Evolutionary conservation across 2,888 invertebrate genomes (phyloP).

Genomic region (Sussaba pulchella): DNA sequence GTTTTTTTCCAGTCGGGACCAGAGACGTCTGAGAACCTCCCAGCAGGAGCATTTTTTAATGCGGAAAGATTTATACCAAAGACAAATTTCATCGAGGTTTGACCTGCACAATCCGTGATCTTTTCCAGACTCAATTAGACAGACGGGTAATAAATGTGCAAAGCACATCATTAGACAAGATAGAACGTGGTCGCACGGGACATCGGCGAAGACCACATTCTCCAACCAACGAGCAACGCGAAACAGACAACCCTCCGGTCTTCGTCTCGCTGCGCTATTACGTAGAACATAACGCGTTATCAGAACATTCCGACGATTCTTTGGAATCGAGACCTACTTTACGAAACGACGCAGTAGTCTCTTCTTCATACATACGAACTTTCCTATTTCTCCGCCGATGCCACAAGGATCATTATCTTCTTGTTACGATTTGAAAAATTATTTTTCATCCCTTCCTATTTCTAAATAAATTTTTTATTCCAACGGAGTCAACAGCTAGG

Average conservation of each 20-base stretch:
- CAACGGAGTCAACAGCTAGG: too few relatives aligned
- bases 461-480: too few relatives aligned
- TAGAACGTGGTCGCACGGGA: background rate
- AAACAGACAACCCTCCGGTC: background rate
- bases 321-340: slow-evolving; percentile 56
- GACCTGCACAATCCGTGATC: background rate
- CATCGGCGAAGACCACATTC: slow-evolving; percentile 2
- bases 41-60: background rate
- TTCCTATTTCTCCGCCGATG: too few relatives aligned
- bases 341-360: slow-evolving; percentile 14
- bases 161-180: background rate
- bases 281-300: slow-evolving; percentile 27
- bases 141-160: background rate
- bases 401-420: too few relatives aligned
- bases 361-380: background rate
- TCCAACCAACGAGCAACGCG: slow-evolving; percentile 14
- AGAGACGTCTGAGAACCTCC: slow-evolving; percentile 4
- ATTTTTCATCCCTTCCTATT: too few relatives aligned
- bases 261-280: background rate
- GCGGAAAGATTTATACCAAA: background rate
- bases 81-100: slow-evolving; percentile 6
- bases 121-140: too few relatives aligned
- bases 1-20: background rate
- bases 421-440: background rate
- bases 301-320: slow-evolving; percentile 55